Evolutionary conservation across 1,140 invertebrate genomes (phyloP), one percentile per base, ranked within the genome.

Genomic region (Caenorhabditis elegans): DNA sequence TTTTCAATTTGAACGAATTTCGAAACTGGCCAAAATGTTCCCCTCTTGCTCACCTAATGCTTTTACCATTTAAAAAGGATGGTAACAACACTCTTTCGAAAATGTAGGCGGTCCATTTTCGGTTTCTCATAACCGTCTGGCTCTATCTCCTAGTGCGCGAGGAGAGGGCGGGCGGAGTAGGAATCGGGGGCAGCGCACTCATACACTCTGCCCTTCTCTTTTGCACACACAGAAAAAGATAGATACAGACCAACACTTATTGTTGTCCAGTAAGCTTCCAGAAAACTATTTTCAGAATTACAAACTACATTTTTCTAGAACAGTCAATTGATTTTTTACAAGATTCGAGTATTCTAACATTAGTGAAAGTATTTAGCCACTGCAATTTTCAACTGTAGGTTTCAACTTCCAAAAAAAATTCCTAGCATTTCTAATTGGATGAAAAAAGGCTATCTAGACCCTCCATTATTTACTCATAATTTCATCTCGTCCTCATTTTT

Each of bases 141-240:
- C 60, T 70, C 60, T 60, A 60, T 34, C n/a, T n/a, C 55, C 28
- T 70, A 70, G 60, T 70, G 60, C 60, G 60, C 60, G 60, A 70
- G 31, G 60, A 70, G 60, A 39, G 60, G 60, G 60, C 60, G 60
- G 60, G 60, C 31, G 60, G 34, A 70, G 60, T 11, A 70, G 22
- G 60, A 70, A 70, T 70, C 60, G 60, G 60, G 31, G 60, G 34
- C 60, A 70, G 60, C 60, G 60, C 60, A 70, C 60, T 70, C 60
- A 70, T 70, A 70, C 60, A 22, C 60, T 70, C 28, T 70, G 60
- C 60, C 60, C 60, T 70, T 70, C 60, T 70, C 60, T 70, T 60
- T 70, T 70, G 60, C 60, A 70, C 60, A 70, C 60, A 70, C 24
- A 70, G 22, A 70, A 70, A 43, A 26, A 70, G 60, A 70, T 31